Evolutionary conservation across 2,797 vertebrate species (phyloP), one percentile per base, ranked within the genome.

Genomic region (Myripristis jacobus): DNA sequence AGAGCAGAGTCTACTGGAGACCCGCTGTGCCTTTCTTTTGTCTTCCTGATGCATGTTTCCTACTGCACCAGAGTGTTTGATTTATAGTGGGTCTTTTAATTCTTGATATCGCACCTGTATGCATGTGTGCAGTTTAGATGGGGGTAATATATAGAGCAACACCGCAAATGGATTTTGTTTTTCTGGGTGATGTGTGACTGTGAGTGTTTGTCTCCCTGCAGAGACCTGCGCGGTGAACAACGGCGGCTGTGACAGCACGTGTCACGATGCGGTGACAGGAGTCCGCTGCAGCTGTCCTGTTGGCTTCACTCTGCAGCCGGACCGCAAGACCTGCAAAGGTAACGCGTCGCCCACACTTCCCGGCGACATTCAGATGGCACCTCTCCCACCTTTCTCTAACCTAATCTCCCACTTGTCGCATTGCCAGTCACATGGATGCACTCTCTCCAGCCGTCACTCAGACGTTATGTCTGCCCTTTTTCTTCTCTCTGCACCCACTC

Each of bases 271-370:
- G 0, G 94, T 96, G 51, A 95, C 96, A 0, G 98, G 98, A 0
- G 97, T 98, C 53, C 97, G 98, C 88, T 99, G 98, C 92, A 99
- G 97, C 94, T 99, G 98, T 84, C 98, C 98, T 0, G 97, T 98
- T 80, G 98, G 98, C 80, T 99, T 99, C 93, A 97, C 96, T 87
- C 93, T 98, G 68, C 98, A 98, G 87, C 94, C 95, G 0, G 97
- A 98, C 92, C 95, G 96, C 88, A 99, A 98, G 91, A 98, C 96
- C 0, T 98, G 97, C 93, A 98, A 98, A 97, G 97, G 97, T 98
- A 92, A 87, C 56, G 55, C 72, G 54, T 64, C 61, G 3, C 41
- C 73, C 51, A 18, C 48, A 10, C 31, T 57, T 58, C 64, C 66
- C 44, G 47, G 56, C 43, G 11, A 56, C 59, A 7, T 57, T 74